Evolutionary conservation across 1,140 invertebrate genomes (phyloP).

Genomic region (Drosophila tani): DNA sequence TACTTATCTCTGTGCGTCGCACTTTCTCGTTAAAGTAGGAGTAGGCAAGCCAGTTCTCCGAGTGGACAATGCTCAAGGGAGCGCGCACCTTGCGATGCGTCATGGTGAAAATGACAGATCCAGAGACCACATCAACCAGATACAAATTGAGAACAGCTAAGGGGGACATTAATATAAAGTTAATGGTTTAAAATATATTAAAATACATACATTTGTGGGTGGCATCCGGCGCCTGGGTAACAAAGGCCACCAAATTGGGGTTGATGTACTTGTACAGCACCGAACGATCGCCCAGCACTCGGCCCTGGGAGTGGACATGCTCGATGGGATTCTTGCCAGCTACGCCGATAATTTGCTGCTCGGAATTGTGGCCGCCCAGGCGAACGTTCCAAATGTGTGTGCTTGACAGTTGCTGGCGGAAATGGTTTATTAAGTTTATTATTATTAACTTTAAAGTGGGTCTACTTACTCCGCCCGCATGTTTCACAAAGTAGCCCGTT

Average conservation of each 20-base stretch:
- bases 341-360: conserved; percentile 89
- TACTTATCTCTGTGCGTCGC: conserved; percentile 94
- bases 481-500: conserved; percentile 89
- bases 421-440: conserved; percentile 2
- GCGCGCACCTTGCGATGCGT: conserved; percentile 92
- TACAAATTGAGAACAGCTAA: conserved; percentile 89
- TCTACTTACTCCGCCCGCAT: conserved; percentile 82
- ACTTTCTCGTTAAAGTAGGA: conserved; percentile 97
- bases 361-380: conserved; percentile 87
- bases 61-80: conserved; percentile 96
- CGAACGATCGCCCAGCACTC: conserved; percentile 96
- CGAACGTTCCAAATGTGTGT: conserved; percentile 90
- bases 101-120: conserved; percentile 90
- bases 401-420: conserved; percentile 81
- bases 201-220: conserved; percentile 88
- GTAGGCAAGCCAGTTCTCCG: conserved; percentile 99
- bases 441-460: neutral
- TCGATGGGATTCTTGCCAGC: conserved; percentile 91
- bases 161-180: too few relatives aligned
- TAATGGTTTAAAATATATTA: neutral
- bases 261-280: conserved; percentile 99
- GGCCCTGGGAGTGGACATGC: conserved; percentile 97
- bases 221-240: conserved; percentile 91
- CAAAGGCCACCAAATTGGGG: conserved; percentile 96
- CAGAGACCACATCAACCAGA: conserved; percentile 96